These are phyloP conservation scores for Merops nubicus DNA, from an alignment of 2,113 vertebrate genomes.

Conservation along the genomic window DNA sequence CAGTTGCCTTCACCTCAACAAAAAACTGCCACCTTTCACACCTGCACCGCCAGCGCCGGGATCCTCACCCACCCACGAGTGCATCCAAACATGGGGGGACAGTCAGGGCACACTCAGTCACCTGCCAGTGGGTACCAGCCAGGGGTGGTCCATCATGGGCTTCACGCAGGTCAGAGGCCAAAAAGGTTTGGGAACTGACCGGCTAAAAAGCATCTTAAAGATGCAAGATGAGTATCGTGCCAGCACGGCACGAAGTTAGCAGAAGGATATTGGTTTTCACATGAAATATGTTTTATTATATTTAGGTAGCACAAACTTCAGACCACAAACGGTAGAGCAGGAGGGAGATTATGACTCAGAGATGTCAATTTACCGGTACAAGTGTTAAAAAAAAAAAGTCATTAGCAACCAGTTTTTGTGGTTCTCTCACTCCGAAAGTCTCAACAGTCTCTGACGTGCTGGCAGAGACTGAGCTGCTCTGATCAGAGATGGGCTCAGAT, in stretches of 20 bases:
- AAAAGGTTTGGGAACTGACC: not conserved
- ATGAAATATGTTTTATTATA: conserved; percentile 52
- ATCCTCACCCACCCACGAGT: not conserved
- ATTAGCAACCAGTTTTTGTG: conserved; percentile 66
- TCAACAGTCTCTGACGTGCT: not conserved
- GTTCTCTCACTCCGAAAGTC: conserved; percentile 53
- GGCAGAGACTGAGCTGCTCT: not conserved
- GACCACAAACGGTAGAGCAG: conserved; percentile 76
- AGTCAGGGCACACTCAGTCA: not conserved
- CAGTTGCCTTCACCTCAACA: not conserved
- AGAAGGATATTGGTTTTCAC: conserved; percentile 38
- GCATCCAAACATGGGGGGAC: not conserved
- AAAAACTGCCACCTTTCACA: not conserved
- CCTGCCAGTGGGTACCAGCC: accelerated
- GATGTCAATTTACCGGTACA: conserved; percentile 73
- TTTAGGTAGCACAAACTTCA: conserved; percentile 63
- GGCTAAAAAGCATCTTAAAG: not conserved
- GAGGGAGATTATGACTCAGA: conserved; percentile 77
- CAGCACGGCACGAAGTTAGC: not conserved
- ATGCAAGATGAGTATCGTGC: not conserved
- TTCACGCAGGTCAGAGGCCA: not conserved
- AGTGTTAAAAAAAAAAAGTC: conserved; percentile 26
- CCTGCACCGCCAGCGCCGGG: not conserved
- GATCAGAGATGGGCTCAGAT: not conserved
- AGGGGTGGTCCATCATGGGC: not conserved